Evolutionary conservation across 2,888 invertebrate species (phyloP).

Genomic region (Ommatoiulus sabulosus): DNA sequence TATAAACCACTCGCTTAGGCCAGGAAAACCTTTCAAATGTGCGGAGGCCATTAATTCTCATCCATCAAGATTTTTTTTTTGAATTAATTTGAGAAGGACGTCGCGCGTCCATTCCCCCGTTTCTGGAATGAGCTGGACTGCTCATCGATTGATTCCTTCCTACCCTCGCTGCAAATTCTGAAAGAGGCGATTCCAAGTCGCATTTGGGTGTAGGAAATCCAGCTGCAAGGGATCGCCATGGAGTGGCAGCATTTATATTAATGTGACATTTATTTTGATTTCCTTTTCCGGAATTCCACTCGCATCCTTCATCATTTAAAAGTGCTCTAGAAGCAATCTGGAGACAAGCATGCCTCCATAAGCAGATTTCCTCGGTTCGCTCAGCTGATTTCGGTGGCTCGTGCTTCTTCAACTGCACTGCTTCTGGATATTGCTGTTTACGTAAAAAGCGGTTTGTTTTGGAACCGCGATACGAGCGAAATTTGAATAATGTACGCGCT

Average conservation of each 20-base stretch:
- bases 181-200: slow-evolving; percentile 37
- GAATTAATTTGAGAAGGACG: not conserved
- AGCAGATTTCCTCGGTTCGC: not conserved
- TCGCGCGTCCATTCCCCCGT: not conserved
- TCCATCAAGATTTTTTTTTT: not conserved
- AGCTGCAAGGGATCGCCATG: not conserved
- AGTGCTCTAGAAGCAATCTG: not conserved
- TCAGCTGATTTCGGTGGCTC: not conserved
- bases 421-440: not conserved
- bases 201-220: slow-evolving; percentile 17
- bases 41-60: slow-evolving; percentile 18
- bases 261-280: slow-evolving; percentile 32
- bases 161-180: not conserved
- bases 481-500: not conserved
- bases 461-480: not conserved
- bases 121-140: slow-evolving; percentile 29
- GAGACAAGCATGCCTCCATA: slow-evolving; percentile 4
- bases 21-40: not conserved
- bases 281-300: not conserved
- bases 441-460: not conserved
- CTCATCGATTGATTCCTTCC: slow-evolving; percentile 5
- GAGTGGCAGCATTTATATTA: not conserved
- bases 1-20: not conserved
- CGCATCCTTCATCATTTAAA: not conserved
- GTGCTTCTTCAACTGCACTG: not conserved